A percentile compares a stretch with the other conserved stretches of the same genome.
These are phyloP conservation scores for Sarcophaga carnaria DNA, from an alignment of 2,888 invertebrate genomes.

Conservation along the genomic window DNA sequence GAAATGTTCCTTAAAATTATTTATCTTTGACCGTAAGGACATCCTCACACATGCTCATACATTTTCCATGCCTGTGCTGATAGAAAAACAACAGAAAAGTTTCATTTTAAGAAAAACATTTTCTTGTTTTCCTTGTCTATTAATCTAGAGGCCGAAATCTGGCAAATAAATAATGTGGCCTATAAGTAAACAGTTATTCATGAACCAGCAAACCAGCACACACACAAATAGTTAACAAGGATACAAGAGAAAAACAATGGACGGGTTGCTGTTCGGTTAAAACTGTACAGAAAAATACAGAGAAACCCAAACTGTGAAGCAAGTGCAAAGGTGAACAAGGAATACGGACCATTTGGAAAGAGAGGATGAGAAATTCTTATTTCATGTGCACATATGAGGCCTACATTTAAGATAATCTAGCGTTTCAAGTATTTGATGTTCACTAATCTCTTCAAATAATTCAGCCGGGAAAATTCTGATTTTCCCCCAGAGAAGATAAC, in stretches of 20 bases:
- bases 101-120: conserved; percentile 35
- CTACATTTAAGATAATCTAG: no score
- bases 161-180: conserved; percentile 60
- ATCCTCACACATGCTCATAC: neutral
- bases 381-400: no score
- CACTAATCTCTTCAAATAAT: no score
- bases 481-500: no score
- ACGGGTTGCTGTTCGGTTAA: neutral
- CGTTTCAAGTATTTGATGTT: no score
- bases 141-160: conserved; percentile 63
- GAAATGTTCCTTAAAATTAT: conserved; percentile 52
- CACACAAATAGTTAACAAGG: neutral
- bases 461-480: no score
- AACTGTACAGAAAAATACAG: neutral
- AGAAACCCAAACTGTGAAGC: neutral
- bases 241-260: neutral
- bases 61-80: neutral
- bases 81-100: conserved; percentile 12
- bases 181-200: conserved; percentile 27
- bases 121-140: neutral
- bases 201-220: neutral
- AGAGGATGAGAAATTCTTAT: no score
- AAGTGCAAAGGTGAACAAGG: no score
- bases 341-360: no score
- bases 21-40: conserved; percentile 52